A percentile compares a stretch with the other conserved stretches of the same genome.
phyloP scores from a whole-genome alignment of 2,888 invertebrate species.

The Thumatha senex region DNA sequence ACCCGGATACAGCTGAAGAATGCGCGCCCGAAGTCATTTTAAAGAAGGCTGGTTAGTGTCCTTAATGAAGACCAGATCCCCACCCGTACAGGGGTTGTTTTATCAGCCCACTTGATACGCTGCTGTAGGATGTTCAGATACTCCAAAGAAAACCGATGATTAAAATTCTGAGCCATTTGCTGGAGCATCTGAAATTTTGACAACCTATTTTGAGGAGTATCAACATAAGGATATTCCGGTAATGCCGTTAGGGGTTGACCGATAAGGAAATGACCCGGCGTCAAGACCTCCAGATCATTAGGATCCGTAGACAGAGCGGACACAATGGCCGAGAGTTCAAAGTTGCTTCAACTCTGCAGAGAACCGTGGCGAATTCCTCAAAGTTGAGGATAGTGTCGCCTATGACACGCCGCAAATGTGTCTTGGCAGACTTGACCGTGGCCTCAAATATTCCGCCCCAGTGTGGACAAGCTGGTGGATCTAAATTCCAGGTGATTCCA shows the following conservation, averaged over 20 bases:
- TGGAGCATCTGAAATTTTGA: not conserved
- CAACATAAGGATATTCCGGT: slow-evolving; percentile 2
- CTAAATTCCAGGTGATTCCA: slow-evolving; percentile 1
- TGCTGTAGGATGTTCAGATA: not conserved
- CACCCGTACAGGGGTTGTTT: not conserved
- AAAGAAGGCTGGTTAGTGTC: not conserved
- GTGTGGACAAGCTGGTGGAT: slow-evolving; percentile 9
- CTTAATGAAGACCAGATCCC: not conserved
- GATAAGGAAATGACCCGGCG: slow-evolving; percentile 17
- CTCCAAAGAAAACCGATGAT: not conserved
- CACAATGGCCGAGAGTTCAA: slow-evolving; percentile 19
- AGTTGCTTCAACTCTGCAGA: slow-evolving; percentile 11
- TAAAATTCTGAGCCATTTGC: not conserved
- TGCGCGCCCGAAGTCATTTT: not conserved
- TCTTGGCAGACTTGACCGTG: slow-evolving; percentile 10
- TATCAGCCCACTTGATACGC: not conserved
- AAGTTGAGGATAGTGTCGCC: slow-evolving; percentile 4
- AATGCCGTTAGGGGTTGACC: slow-evolving; percentile 10
- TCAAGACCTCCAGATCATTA: slow-evolving; percentile 5
- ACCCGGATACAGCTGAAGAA: not conserved
- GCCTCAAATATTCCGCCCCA: slow-evolving; percentile 11
- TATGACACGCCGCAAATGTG: slow-evolving; percentile 6
- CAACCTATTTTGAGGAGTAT: not conserved
- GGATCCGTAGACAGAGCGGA: slow-evolving; percentile 11
- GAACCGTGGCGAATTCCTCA: slow-evolving; percentile 8